phyloP scores from a whole-genome alignment of 2,888 invertebrate species.

The Lordiphosa andalusiaca region DNA sequence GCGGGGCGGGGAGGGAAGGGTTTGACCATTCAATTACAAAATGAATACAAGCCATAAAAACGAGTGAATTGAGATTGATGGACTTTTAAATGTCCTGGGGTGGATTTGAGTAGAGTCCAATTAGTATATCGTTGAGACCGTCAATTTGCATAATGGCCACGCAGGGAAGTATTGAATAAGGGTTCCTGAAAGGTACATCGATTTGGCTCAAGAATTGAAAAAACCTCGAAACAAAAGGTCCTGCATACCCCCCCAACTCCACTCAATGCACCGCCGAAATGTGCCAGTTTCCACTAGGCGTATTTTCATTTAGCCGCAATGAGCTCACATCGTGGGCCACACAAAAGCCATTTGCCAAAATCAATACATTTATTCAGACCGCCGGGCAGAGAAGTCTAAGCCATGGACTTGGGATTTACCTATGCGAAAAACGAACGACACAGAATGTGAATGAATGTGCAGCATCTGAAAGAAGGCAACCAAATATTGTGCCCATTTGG shows the following conservation, averaged over 20 bases:
- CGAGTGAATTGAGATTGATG: slow-evolving; percentile 7
- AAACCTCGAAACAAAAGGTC: no score
- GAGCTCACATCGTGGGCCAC: slow-evolving; percentile 5
- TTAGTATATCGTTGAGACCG: no score
- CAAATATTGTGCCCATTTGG: slow-evolving; percentile 40
- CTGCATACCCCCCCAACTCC: no score
- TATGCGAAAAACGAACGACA: neutral
- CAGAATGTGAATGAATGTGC: slow-evolving; percentile 17
- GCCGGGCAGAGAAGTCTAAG: slow-evolving; percentile 40
- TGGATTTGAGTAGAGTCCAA: no score
- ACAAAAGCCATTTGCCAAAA: slow-evolving; percentile 68
- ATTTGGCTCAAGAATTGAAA: neutral
- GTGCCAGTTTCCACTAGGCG: slow-evolving; percentile 40
- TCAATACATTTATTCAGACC: slow-evolving; percentile 69
- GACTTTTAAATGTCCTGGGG: slow-evolving; percentile 10
- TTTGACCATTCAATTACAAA: slow-evolving; percentile 57
- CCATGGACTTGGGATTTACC: slow-evolving; percentile 32
- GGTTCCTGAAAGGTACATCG: neutral
- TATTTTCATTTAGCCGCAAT: slow-evolving; percentile 24
- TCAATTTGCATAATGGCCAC: slow-evolving; percentile 11
- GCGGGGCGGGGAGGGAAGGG: neutral
- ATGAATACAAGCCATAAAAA: slow-evolving; percentile 27
- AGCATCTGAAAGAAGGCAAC: slow-evolving; percentile 13
- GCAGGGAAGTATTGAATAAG: neutral
- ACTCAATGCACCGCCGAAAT: slow-evolving; percentile 23